Percentiles rank a stretch among this genome's conserved stretches.
phyloP scores from a whole-genome alignment of 2,888 invertebrate species.

The Malachius bipustulatus region DNA sequence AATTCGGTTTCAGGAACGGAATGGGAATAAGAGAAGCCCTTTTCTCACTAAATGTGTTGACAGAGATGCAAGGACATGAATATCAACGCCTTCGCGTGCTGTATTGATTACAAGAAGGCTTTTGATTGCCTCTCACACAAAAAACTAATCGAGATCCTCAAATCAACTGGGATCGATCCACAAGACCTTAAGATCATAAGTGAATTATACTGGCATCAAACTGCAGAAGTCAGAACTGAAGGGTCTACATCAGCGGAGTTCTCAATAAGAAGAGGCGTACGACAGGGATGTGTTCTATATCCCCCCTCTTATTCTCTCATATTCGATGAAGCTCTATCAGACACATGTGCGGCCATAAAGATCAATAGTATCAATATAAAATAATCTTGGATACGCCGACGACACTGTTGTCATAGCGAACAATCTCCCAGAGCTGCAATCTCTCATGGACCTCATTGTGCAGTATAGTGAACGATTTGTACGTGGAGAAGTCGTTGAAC shows the following conservation, averaged over 20 bases:
- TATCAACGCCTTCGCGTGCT: constrained; percentile 4
- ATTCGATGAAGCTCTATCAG: neutral
- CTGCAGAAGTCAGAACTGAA: constrained; percentile 1
- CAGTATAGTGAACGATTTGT: constrained; percentile 4
- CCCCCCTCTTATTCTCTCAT: neutral
- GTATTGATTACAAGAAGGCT: constrained; percentile 4
- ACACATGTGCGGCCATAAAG: constrained; percentile 1
- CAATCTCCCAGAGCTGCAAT: constrained; percentile 6
- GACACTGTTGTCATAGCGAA: constrained; percentile 5
- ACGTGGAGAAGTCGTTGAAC: constrained; percentile 7
- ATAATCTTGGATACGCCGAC: constrained; percentile 6
- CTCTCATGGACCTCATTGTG: constrained; percentile 8
- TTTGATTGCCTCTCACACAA: constrained; percentile 7
- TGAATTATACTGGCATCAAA: constrained; percentile 4
- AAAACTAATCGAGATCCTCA: constrained; percentile 4
- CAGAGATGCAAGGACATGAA: constrained; percentile 2
- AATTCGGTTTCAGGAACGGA: constrained; percentile 2
- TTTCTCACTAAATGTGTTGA: neutral
- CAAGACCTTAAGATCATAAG: constrained; percentile 2
- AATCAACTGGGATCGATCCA: constrained; percentile 2
- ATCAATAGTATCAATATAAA: constrained; percentile 6
- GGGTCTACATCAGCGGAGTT: neutral
- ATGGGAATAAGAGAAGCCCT: neutral
- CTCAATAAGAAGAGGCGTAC: neutral
- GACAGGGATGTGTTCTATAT: constrained; percentile 2